phyloP scores from a whole-genome alignment of 1,140 invertebrate genomes.

The Eciton burchellii region DNA sequence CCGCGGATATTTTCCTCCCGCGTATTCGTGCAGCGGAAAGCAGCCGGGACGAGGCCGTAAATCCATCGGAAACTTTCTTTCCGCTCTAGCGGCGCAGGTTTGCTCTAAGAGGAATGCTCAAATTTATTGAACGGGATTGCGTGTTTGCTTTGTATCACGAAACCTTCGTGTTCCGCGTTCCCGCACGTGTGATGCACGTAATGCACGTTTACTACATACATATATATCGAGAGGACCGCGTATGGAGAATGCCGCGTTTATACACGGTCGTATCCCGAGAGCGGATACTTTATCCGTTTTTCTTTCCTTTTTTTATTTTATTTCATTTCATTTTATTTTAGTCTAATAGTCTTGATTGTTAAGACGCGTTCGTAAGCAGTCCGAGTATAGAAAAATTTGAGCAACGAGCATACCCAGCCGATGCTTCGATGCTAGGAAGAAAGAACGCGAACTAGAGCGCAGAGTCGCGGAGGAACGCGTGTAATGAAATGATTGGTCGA shows the following conservation, averaged over 20 bases:
- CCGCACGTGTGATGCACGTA: constrained; percentile 12
- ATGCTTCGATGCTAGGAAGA: no score
- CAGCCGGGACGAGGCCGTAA: constrained; percentile 16
- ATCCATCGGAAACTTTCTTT: constrained; percentile 51
- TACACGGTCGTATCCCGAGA: constrained; percentile 10
- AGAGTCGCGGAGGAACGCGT: background rate
- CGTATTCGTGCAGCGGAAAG: background rate
- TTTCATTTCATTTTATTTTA: constrained; percentile 2
- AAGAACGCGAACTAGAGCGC: background rate
- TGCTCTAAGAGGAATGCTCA: constrained; percentile 40
- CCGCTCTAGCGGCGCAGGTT: constrained; percentile 16
- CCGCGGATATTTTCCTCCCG: constrained; percentile 29
- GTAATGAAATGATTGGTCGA: background rate
- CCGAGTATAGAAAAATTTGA: no score
- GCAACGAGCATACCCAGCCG: no score
- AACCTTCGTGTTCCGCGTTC: constrained; percentile 49
- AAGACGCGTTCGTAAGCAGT: no score
- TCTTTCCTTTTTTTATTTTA: no score
- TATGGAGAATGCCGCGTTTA: constrained; percentile 17
- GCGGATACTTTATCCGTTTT: no score
- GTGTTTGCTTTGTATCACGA: constrained; percentile 53
- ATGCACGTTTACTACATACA: no score
- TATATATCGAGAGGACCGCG: no score
- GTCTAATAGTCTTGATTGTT: no score
- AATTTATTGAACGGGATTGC: constrained; percentile 44